phyloP scores from a whole-genome alignment of 1,140 invertebrate genomes.

The Zaprionus inermis region DNA sequence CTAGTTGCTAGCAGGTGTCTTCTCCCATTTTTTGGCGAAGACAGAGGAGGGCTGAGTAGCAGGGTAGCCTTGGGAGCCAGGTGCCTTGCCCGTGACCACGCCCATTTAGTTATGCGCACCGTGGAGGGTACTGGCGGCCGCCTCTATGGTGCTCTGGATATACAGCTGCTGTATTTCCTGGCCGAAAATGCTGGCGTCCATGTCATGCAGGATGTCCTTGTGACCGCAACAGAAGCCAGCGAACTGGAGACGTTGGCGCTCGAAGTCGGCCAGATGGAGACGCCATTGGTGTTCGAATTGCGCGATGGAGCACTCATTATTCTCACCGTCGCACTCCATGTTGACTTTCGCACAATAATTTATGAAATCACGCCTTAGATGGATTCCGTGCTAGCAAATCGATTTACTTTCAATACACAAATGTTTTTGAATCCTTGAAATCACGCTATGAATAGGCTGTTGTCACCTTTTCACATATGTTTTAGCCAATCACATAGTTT shows the following conservation, averaged over 20 bases:
- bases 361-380: not conserved
- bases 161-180: slow-evolving; percentile 6
- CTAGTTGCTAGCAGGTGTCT: slow-evolving; percentile 33
- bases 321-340: not conserved
- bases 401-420: not conserved
- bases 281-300: slow-evolving; percentile 34
- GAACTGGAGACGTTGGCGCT: slow-evolving; percentile 1
- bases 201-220: slow-evolving; percentile 4
- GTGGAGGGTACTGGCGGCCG: slow-evolving; percentile 1
- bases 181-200: slow-evolving; percentile 5
- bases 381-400: not conserved
- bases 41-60: not conserved
- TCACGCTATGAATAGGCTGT: not conserved
- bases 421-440: not conserved
- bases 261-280: slow-evolving; percentile 8
- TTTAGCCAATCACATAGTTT: not conserved
- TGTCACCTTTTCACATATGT: not conserved
- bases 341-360: not conserved
- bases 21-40: slow-evolving; percentile 1
- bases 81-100: not conserved
- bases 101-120: not conserved
- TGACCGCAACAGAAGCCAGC: slow-evolving; percentile 2
- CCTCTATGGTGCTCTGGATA: slow-evolving; percentile 3
- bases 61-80: not conserved
- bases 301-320: slow-evolving; percentile 16